Conservation (phyloP, 2,113 vertebrate genomes). For the Microtus montanus region DNA sequence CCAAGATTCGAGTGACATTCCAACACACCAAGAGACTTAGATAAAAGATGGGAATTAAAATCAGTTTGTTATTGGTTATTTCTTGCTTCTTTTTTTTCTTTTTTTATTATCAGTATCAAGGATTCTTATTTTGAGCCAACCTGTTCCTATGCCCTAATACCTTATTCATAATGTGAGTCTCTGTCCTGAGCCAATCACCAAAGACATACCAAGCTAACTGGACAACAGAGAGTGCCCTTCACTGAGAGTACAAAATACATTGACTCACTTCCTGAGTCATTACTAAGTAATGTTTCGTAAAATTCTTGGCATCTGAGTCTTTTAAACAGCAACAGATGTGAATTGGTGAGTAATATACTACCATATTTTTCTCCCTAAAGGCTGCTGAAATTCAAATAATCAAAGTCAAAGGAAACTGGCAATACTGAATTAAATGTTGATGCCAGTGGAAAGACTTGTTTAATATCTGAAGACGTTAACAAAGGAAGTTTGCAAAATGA, state of each 20-base stretch:
- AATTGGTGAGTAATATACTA: conserved; percentile 77
- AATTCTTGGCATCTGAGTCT: conserved; percentile 77
- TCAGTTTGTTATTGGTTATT: not conserved
- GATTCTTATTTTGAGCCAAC: not conserved
- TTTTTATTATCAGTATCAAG: not conserved
- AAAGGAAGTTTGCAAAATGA: conserved; percentile 63
- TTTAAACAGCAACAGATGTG: conserved; percentile 82
- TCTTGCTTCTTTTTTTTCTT: not conserved
- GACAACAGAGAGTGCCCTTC: conserved; percentile 72
- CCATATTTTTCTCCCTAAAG: conserved; percentile 77
- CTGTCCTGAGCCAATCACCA: conserved; percentile 32
- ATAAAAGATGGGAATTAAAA: not conserved
- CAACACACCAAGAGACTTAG: not conserved
- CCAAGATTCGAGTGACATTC: not conserved
- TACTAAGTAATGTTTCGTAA: conserved; percentile 80
- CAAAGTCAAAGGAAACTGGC: conserved; percentile 71
- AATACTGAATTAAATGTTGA: conserved; percentile 74
- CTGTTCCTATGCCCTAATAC: not conserved
- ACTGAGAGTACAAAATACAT: conserved; percentile 53
- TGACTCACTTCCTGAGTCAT: conserved; percentile 76
- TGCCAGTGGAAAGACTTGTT: conserved; percentile 67
- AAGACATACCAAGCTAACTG: conserved; percentile 46
- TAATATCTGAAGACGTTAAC: conserved; percentile 56
- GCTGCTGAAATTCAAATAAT: conserved; percentile 78
- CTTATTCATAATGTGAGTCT: conserved; percentile 15